Base-by-base conservation (phyloP, 2,797 vertebrate genomes). In the Hydrolagus colliei region DNA sequence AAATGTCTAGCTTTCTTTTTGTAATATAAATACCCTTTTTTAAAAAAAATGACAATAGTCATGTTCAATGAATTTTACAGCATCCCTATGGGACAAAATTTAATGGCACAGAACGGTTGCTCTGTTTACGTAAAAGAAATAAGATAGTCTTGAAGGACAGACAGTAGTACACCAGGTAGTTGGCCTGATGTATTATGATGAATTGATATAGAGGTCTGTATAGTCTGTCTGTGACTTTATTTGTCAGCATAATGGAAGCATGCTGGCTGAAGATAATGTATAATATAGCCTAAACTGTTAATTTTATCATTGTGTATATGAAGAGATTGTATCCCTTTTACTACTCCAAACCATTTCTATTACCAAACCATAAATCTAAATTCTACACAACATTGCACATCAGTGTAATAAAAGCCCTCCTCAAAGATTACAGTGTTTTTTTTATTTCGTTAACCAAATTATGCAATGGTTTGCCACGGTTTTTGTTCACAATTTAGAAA, bases 41-140 rank as follows among this genome's bases (percentile, higher is more conserved):
- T 94, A 89, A 96, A 95, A 91, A 89, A 63, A 92, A 92, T 98
- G 97, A 91, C 93, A 82, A 88, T 90, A 89, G 96, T 96, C 97
- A 96, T 94, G 93, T 91, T 91, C 90, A 92, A 93, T 91, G 93
- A 91, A 93, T 94, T 93, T 94, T 89, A 84, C 79, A 71, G 35
- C 41, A 96, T 96, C 96, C 95, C 98, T 93, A 95, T 97, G 95
- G 96, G 96, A 97, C 97, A 68, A 84, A 84, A 84, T 96, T 91
- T 90, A 93, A 63, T 84, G 89, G 90, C 93, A 92, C 89, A 92
- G 91, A 92, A 91, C 91, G 90, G 90, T 88, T 91, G 91, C 90
- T 91, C 79, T 84, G 65, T 84, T 84, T 71, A 84, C 71, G 65
- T 84, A 68, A 84, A 84, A 71, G 63, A 84, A 84, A 71, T 71